A percentile compares a stretch with the other conserved stretches of the same genome.
phyloP scores from a whole-genome alignment of 2,888 invertebrate species.

The Schrankia costaestrigalis region DNA sequence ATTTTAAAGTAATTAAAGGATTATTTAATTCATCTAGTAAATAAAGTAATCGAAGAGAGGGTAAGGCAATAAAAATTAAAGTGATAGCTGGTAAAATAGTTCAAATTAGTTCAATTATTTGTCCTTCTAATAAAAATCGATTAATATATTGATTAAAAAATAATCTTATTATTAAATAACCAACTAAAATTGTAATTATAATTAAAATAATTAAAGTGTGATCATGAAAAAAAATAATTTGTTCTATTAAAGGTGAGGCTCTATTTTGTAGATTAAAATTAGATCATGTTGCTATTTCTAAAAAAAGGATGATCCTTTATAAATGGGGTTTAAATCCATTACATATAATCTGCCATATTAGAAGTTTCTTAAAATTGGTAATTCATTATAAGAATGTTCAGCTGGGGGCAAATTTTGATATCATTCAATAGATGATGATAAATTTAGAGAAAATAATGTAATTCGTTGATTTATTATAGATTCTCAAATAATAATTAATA shows the following conservation, averaged over 20 bases:
- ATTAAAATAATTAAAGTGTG: constrained; percentile 81
- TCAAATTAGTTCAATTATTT: neutral
- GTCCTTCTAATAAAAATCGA: constrained; percentile 77
- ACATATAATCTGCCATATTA: constrained; percentile 81
- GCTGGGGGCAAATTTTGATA: constrained; percentile 78
- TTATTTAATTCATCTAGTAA: constrained; percentile 82
- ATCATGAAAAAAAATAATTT: constrained; percentile 84
- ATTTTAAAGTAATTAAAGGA: constrained; percentile 81
- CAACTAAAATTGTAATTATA: constrained; percentile 82
- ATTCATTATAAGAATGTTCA: constrained; percentile 82
- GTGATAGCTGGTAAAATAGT: neutral
- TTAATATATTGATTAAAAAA: constrained; percentile 80
- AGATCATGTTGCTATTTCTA: constrained; percentile 82
- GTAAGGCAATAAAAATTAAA: neutral
- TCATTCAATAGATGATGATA: constrained; percentile 83
- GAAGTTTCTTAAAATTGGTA: constrained; percentile 80
- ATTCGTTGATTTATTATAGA: constrained; percentile 76
- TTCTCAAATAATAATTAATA: constrained; percentile 83
- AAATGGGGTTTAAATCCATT: constrained; percentile 85
- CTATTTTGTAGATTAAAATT: constrained; percentile 81
- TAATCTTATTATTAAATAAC: constrained; percentile 78
- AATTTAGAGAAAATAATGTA: constrained; percentile 69
- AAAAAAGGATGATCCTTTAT: constrained; percentile 83
- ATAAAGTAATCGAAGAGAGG: constrained; percentile 2
- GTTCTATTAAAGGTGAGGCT: constrained; percentile 83